These are phyloP conservation scores for Gryllus longicercus DNA, from an alignment of 2,888 invertebrate genomes.

Conservation along the genomic window DNA sequence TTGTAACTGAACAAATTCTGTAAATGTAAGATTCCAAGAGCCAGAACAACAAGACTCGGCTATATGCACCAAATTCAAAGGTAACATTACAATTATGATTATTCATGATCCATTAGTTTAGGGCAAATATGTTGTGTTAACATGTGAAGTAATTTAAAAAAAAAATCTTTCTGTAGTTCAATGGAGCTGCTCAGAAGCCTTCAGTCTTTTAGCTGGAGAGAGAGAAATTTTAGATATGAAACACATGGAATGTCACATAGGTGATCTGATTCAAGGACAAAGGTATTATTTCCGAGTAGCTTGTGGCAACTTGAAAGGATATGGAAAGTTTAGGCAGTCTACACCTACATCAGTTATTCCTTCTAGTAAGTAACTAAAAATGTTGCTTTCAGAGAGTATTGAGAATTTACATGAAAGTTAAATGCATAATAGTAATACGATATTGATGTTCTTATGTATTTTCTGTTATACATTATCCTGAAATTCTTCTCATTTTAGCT, in stretches of 20 bases:
- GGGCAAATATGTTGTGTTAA: background rate
- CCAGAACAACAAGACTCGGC: conserved; percentile 69
- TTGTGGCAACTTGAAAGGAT: conserved; percentile 92
- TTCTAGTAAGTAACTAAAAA: conserved; percentile 66
- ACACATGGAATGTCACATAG: conserved; percentile 58
- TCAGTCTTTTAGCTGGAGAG: conserved; percentile 75
- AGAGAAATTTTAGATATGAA: conserved; percentile 68
- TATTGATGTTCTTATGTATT: background rate
- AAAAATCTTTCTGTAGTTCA: conserved; percentile 63
- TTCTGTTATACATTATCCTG: no score
- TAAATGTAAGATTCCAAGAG: conserved; percentile 65
- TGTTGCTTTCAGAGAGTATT: background rate
- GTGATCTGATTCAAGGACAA: conserved; percentile 78
- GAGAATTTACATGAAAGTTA: no score
- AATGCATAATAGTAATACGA: background rate
- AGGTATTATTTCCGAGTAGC: conserved; percentile 86
- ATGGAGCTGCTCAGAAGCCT: conserved; percentile 87
- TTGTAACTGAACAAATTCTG: conserved; percentile 61
- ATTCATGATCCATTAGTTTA: conserved; percentile 28
- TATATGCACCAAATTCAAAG: conserved; percentile 87
- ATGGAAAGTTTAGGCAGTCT: conserved; percentile 71
- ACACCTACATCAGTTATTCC: conserved; percentile 83
- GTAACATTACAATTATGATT: conserved; percentile 49
- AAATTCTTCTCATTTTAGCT: no score
- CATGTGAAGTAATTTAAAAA: background rate